Base-by-base conservation (phyloP, 2,113 vertebrate genomes). In the Riparia riparia region DNA sequence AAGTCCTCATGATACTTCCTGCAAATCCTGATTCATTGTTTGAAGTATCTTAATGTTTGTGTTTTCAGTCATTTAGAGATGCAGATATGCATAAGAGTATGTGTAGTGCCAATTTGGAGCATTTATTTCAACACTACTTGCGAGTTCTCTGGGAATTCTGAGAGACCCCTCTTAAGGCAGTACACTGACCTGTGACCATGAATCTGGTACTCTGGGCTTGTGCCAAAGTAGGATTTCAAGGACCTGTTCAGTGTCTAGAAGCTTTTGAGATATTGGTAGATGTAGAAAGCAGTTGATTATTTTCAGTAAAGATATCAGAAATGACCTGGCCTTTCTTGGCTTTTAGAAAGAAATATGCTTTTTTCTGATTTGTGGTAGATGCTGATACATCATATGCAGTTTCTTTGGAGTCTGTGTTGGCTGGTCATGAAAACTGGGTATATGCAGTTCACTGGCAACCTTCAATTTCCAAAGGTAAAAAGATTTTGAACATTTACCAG, bases 391-490 rank as follows among this genome's bases (percentile, higher is more conserved):
- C 92, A 25, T 99, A 98, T 69, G 99, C 99, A 3, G 91, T 99
- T 96, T 98, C 98, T 71, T 97, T 99, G 96, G 99, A 99, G 96
- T 99, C 99, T 0, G 98, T 99, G 13, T 96, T 99, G 95, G 98
- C 99, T 84, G 99, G 99, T 71, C 99, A 99, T 76, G 99, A 99
- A 97, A 99, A 99, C 97, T 99, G 98, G 98, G 99, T 99, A 25
- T 99, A 99, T 88, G 99, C 99, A 39, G 96, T 99, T 93, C 99
- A 99, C 96, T 99, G 99, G 99, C 99, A 99, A 65, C 99, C 99
- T 94, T 94, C 99, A 5, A 95, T 98, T 96, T 95, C 83, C 86
- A 98, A 97, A 99, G 99, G 99, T 99, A 98, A 96, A 63, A 87
- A 28, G 32, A 37, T 41, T 24, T 2, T 8, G 45, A 70, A 44